Conservation (phyloP, 2,888 invertebrate genomes). For the Trichopoda pennipes region DNA sequence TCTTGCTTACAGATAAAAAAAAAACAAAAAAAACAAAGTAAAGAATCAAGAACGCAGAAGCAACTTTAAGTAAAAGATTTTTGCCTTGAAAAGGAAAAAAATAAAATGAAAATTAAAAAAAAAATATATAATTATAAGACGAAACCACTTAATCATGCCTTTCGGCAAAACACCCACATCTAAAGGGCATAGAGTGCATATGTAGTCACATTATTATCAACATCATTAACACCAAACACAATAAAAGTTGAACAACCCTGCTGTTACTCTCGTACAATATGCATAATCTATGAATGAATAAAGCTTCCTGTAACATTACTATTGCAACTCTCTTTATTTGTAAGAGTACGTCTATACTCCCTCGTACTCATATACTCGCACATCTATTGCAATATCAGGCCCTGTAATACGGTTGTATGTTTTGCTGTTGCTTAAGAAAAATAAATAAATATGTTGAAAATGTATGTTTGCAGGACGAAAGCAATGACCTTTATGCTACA, state of each 20-base stretch:
- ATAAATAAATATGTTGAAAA: too few relatives aligned
- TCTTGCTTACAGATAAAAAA: slow-evolving; percentile 37
- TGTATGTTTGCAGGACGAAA: slow-evolving; percentile 52
- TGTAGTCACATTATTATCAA: slow-evolving; percentile 63
- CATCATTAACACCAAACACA: slow-evolving; percentile 64
- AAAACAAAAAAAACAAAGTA: slow-evolving; percentile 52
- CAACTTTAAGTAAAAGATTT: slow-evolving; percentile 23
- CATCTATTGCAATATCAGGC: slow-evolving; percentile 7
- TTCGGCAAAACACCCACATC: slow-evolving; percentile 63
- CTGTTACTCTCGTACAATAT: slow-evolving; percentile 22
- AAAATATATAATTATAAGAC: slow-evolving; percentile 57
- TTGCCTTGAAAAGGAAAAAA: slow-evolving; percentile 58
- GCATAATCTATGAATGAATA: slow-evolving; percentile 20
- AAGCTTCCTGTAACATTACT: slow-evolving; percentile 52
- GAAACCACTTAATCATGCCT: slow-evolving; percentile 68
- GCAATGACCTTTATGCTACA: slow-evolving; percentile 61
- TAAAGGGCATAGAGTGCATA: slow-evolving; percentile 59
- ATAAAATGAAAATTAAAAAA: too few relatives aligned
- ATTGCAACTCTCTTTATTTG: slow-evolving; percentile 14
- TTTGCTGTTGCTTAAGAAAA: slow-evolving; percentile 23
- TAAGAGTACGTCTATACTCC: background rate
- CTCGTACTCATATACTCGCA: too few relatives aligned
- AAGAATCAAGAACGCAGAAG: slow-evolving; percentile 5
- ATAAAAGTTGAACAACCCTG: slow-evolving; percentile 67
- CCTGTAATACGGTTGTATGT: slow-evolving; percentile 20